phyloP scores from a whole-genome alignment of 2,888 invertebrate genomes.

The Adelognathus sp. region DNA sequence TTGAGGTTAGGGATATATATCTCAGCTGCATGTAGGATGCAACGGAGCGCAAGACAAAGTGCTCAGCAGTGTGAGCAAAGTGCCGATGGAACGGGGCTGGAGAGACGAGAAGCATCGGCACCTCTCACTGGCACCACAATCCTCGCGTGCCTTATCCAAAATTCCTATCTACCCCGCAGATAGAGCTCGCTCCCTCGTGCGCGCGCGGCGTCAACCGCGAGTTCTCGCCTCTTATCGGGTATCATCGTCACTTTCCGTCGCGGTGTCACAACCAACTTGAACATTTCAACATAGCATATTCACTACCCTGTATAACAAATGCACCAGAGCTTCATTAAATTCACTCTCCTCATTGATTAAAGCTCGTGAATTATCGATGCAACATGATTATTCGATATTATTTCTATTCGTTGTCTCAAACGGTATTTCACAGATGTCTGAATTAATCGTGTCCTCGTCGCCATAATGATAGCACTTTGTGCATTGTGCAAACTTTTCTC shows the following conservation, averaged over 20 bases:
- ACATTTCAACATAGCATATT: background rate
- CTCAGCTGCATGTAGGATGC: constrained; percentile 16
- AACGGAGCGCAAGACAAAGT: background rate
- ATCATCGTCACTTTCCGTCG: constrained; percentile 34
- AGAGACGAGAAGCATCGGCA: constrained; percentile 45
- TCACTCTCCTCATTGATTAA: background rate
- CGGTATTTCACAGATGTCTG: background rate
- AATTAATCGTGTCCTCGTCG: too few relatives aligned
- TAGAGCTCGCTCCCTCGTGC: constrained; percentile 9
- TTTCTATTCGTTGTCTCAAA: background rate
- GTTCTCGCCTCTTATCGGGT: constrained; percentile 46
- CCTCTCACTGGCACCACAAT: constrained; percentile 47
- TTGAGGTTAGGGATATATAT: constrained; percentile 14
- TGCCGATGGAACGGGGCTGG: constrained; percentile 17
- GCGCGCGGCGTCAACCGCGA: constrained; percentile 21
- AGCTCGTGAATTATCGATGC: background rate
- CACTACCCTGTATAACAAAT: background rate
- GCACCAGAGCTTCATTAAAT: background rate
- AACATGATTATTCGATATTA: background rate
- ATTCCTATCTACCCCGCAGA: constrained; percentile 63
- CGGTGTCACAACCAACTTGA: constrained; percentile 9
- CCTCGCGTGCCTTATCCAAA: constrained; percentile 62
- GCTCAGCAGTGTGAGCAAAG: constrained; percentile 8
- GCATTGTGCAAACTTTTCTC: background rate
- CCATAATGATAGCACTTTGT: too few relatives aligned